Evolutionary conservation across 2,113 vertebrate species (phyloP).

Genomic region (Vidua chalybeata): DNA sequence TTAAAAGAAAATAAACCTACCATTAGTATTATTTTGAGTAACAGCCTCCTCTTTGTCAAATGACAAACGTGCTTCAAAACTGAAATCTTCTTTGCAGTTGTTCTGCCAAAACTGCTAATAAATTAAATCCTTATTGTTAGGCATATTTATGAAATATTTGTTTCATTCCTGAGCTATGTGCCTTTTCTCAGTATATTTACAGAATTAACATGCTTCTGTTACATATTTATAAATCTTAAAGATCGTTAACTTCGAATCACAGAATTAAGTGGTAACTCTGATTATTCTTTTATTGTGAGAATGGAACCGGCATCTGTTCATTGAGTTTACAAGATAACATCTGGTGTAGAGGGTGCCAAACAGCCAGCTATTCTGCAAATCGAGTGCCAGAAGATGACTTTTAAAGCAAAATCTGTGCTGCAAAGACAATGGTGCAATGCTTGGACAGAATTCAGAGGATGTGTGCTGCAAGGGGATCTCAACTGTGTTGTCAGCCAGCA

Average conservation of each 20-base stretch:
- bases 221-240: slow-evolving; percentile 40
- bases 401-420: neutral
- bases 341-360: slow-evolving; percentile 5
- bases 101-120: slow-evolving; percentile 48
- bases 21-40: neutral
- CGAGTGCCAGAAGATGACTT: slow-evolving; percentile 20
- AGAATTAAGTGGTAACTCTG: slow-evolving; percentile 19
- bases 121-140: slow-evolving; percentile 44
- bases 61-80: neutral
- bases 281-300: slow-evolving; percentile 15
- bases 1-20: neutral
- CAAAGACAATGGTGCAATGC: neutral
- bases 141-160: slow-evolving; percentile 1
- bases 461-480: neutral
- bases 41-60: neutral
- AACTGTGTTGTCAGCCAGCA: neutral
- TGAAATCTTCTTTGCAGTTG: neutral
- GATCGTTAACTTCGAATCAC: neutral
- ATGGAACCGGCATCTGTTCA: neutral
- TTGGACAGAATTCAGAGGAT: slow-evolving; percentile 12
- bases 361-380: neutral
- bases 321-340: slow-evolving; percentile 45
- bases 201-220: neutral
- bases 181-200: neutral
- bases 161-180: neutral